Evolutionary conservation across 2,113 vertebrate genomes (phyloP).

Genomic region (Narcine bancroftii): DNA sequence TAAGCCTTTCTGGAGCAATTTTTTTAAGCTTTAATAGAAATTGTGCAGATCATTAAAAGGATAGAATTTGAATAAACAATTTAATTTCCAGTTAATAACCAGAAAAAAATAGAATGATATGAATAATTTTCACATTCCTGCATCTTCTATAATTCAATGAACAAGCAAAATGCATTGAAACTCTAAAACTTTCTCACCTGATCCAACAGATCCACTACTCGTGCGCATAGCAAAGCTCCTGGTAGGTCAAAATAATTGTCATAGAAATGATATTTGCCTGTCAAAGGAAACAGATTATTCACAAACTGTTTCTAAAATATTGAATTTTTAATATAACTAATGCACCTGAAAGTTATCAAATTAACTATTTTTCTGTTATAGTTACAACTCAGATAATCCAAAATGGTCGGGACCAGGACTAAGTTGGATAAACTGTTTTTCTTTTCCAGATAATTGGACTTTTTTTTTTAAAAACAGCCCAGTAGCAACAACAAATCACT

Average conservation of each 20-base stretch:
- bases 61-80: not conserved
- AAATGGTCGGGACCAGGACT: too few relatives aligned
- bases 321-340: constrained; percentile 36
- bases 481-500: too few relatives aligned
- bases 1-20: too few relatives aligned
- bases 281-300: constrained; percentile 38
- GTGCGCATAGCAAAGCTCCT: constrained; percentile 80
- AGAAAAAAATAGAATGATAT: not conserved
- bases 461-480: too few relatives aligned
- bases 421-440: too few relatives aligned
- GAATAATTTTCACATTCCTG: not conserved
- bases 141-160: not conserved
- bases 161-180: not conserved
- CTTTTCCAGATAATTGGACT: too few relatives aligned
- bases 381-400: too few relatives aligned
- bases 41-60: not conserved
- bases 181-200: constrained; percentile 55
- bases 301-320: too few relatives aligned
- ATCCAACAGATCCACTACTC: constrained; percentile 75
- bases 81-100: not conserved
- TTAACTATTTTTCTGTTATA: not conserved
- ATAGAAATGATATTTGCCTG: constrained; percentile 91
- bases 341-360: not conserved
- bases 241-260: constrained; percentile 95
- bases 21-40: not conserved